A percentile compares a stretch with the other conserved stretches of the same genome.
Evolutionary conservation across 2,797 vertebrate genomes (phyloP).

Genomic region (Serranus cabrilla): DNA sequence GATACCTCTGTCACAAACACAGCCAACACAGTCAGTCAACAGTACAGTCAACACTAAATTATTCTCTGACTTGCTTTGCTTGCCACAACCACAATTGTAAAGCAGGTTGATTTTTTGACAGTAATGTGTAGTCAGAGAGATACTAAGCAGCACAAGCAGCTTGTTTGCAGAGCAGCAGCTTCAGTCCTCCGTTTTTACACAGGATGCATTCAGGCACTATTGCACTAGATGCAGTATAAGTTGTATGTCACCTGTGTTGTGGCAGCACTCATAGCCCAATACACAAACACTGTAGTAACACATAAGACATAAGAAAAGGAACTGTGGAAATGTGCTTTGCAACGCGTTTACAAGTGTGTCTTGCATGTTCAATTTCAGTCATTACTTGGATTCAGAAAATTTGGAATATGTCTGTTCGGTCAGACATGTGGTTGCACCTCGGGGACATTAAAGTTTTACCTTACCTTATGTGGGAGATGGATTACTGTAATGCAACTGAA

Average conservation of each 20-base stretch:
- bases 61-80: constrained; percentile 1
- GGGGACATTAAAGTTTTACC: no score
- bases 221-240: no score
- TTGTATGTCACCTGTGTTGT: background rate
- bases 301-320: background rate
- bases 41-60: constrained; percentile 3
- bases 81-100: background rate
- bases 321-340: background rate
- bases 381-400: background rate
- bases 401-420: background rate
- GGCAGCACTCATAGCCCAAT: background rate
- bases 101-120: background rate
- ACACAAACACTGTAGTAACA: background rate
- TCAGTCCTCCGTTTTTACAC: background rate
- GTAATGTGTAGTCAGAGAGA: background rate
- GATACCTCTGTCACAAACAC: constrained; percentile 37
- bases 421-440: no score
- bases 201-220: background rate
- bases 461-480: background rate
- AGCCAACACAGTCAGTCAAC: background rate
- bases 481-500: background rate
- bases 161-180: background rate
- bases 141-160: background rate
- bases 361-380: no score
- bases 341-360: background rate